Evolutionary conservation across 2,797 vertebrate genomes (phyloP).

Genomic region (Catharus ustulatus): DNA sequence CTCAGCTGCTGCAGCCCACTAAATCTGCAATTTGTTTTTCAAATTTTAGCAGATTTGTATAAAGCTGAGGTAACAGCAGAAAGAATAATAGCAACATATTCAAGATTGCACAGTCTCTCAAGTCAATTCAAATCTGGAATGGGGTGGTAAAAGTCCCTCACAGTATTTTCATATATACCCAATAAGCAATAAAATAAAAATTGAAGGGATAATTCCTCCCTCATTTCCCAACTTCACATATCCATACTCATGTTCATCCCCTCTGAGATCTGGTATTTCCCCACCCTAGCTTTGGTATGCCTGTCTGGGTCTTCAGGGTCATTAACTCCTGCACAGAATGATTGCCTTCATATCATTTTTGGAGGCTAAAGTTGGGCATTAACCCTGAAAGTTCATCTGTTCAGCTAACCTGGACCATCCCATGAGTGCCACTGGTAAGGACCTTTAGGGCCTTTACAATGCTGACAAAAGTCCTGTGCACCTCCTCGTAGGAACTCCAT

Average conservation of each 20-base stretch:
- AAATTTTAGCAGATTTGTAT: background rate
- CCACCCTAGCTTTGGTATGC: background rate
- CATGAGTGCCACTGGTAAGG: background rate
- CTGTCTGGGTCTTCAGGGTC: background rate
- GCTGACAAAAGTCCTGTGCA: background rate
- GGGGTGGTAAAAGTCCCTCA: background rate
- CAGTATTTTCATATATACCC: background rate
- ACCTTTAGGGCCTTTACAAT: background rate
- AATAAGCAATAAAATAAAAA: background rate
- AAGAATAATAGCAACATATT: background rate
- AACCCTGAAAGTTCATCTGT: background rate
- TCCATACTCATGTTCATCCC: background rate
- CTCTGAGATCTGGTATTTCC: background rate
- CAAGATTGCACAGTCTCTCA: background rate
- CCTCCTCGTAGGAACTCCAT: accelerated
- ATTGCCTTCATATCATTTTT: background rate
- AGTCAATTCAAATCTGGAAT: background rate
- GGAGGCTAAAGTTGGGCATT: background rate
- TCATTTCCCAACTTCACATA: background rate
- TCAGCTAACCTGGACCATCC: background rate
- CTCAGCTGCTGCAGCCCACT: background rate
- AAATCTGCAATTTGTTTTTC: background rate
- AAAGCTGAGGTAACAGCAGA: background rate
- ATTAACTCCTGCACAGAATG: background rate
- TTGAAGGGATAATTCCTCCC: background rate